Conservation (phyloP, 1,140 invertebrate genomes). For the Lanistes nyassanus region DNA sequence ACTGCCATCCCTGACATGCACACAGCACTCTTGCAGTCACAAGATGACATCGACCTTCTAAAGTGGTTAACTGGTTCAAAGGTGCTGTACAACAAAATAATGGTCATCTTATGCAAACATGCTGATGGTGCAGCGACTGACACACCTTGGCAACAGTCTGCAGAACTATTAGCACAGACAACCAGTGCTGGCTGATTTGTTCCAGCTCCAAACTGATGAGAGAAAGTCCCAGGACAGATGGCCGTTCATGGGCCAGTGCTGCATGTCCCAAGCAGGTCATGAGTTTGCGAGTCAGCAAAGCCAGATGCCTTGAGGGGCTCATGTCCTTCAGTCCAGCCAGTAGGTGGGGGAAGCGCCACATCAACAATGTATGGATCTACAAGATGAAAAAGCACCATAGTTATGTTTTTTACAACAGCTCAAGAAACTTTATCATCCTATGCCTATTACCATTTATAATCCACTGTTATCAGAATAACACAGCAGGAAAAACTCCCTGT, state of each 20-base stretch:
- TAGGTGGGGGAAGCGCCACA: conserved; percentile 62
- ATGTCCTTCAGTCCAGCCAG: conserved; percentile 54
- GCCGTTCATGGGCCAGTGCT: conserved; percentile 47
- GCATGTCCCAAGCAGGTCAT: conserved; percentile 53
- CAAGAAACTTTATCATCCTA: too few species aligned
- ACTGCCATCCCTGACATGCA: too few species aligned
- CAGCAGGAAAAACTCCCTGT: too few species aligned
- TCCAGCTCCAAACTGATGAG: conserved; percentile 63
- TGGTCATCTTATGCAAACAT: too few species aligned
- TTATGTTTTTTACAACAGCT: too few species aligned
- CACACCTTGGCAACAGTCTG: conserved; percentile 60
- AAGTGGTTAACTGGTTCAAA: too few species aligned
- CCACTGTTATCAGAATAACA: too few species aligned
- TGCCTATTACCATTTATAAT: too few species aligned
- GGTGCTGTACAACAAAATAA: too few species aligned
- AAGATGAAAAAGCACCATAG: conserved; percentile 13
- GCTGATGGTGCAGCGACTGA: too few species aligned
- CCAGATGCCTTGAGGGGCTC: conserved; percentile 61
- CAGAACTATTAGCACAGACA: conserved; percentile 52
- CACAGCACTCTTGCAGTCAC: too few species aligned
- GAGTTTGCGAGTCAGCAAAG: conserved; percentile 54
- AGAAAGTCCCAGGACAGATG: conserved; percentile 56
- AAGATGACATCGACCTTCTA: too few species aligned
- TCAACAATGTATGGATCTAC: conserved; percentile 62
- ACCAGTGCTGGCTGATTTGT: conserved; percentile 54